A percentile compares a stretch with the other conserved stretches of the same genome.
Evolutionary conservation across 2,888 invertebrate genomes (phyloP).

Genomic region (Ariolimax columbianus): DNA sequence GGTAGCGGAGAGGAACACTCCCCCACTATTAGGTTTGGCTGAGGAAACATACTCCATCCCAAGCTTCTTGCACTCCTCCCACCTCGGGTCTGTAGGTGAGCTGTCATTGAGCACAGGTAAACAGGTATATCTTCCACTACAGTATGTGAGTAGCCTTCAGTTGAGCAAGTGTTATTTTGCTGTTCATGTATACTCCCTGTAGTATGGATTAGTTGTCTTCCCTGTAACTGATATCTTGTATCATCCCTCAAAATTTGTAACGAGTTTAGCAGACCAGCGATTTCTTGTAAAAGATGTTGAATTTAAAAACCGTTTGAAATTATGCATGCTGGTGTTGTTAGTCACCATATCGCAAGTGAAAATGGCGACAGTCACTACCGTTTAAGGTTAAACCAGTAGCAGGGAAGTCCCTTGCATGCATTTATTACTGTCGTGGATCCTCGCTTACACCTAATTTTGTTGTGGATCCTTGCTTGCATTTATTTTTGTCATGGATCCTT

Average conservation of each 20-base stretch:
- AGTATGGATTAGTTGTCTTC: background rate
- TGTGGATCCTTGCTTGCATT: background rate
- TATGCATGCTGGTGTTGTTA: background rate
- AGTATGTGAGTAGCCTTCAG: slow-evolving; percentile 37
- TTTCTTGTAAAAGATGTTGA: background rate
- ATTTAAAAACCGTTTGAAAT: background rate
- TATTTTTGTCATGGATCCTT: background rate
- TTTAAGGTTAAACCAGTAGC: slow-evolving; percentile 8
- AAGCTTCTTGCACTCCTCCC: slow-evolving; percentile 36
- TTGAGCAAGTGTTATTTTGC: slow-evolving; percentile 20
- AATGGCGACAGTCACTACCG: too few relatives aligned
- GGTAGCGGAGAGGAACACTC: slow-evolving; percentile 37
- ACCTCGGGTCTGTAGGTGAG: slow-evolving; percentile 44
- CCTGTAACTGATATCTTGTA: slow-evolving; percentile 17
- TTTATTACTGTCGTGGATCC: background rate
- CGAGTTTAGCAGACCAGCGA: background rate
- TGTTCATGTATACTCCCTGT: background rate
- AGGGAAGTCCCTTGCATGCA: slow-evolving; percentile 17
- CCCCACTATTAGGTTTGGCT: slow-evolving; percentile 49
- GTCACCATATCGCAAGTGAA: too few relatives aligned
- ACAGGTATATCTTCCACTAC: slow-evolving; percentile 54
- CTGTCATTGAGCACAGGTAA: slow-evolving; percentile 56
- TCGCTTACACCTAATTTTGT: background rate
- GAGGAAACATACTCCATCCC: slow-evolving; percentile 39
- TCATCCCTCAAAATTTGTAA: background rate